Base-by-base conservation (phyloP, 2,888 invertebrate species). In the Parnassius glacialis region DNA sequence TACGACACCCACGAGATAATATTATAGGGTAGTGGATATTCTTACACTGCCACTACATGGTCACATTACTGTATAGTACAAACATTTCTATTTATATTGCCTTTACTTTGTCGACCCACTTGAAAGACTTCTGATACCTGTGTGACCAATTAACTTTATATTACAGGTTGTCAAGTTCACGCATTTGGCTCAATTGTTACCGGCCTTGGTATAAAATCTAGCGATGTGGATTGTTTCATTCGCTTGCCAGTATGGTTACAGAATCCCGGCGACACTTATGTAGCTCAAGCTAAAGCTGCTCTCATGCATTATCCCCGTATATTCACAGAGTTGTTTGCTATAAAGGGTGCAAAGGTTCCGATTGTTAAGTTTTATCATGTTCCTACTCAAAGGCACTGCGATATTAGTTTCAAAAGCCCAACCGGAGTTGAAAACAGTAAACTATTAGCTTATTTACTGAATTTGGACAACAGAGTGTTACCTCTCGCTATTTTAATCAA, bases 141-240 rank as follows among this genome's bases (percentile, higher is more conserved):
- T 25, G 51, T 58, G 43, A 13, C 13, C 12, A 41, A 5, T 41
- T n/a, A 25, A 34, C 58, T n/a, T 34, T 64, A 60, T 62, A 45
- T 80, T 81, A 12, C 82, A 91, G 91, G 79, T 66, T 83, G 86
- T 64, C 61, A 64, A 57, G 77, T 88, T 0, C 60, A 78, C n/a
- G 93, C 94, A 0, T 96, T 96, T 81, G 97, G 96, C 2, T 96
- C 96, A 0, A 93, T 95, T 42, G 90, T 94, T 1, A 95, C 94
- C 0, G 95, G 95, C 1, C 81, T 96, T 57, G 94, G 94, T 3
- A 93, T 95, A 56, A 93, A 91, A 74, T 83, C 92, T 67, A 95
- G 96, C 74, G 96, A 96, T 78, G 89, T 96, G n/a, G 96, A 96
- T 75, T 89, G 95, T 65, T 95, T 87, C 66, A 77, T 95, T 25